phyloP scores from a whole-genome alignment of 2,888 invertebrate genomes.

The Graphium colonna region DNA sequence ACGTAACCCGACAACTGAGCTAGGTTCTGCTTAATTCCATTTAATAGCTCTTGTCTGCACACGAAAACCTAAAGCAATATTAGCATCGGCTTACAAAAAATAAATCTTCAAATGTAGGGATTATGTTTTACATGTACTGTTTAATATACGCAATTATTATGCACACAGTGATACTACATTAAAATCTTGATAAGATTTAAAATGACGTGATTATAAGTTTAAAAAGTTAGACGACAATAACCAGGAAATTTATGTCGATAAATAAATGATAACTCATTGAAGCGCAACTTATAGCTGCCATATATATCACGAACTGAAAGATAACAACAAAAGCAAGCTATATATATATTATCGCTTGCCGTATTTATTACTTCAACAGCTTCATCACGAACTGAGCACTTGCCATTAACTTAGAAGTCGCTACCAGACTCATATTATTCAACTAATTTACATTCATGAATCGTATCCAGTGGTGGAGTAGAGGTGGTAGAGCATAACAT shows the following conservation, averaged over 20 bases:
- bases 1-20: conserved; percentile 58
- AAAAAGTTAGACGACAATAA: too few relatives aligned
- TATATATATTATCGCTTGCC: not conserved
- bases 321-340: not conserved
- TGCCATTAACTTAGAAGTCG: not conserved
- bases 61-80: conserved; percentile 13
- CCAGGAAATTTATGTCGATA: too few relatives aligned
- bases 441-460: conserved; percentile 17
- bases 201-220: too few relatives aligned
- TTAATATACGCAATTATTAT: too few relatives aligned
- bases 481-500: too few relatives aligned
- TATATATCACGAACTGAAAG: not conserved
- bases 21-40: conserved; percentile 27
- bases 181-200: too few relatives aligned
- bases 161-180: too few relatives aligned
- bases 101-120: too few relatives aligned
- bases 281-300: not conserved
- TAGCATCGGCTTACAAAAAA: too few relatives aligned
- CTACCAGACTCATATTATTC: conserved; percentile 1
- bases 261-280: not conserved
- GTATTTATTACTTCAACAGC: not conserved
- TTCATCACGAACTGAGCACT: not conserved
- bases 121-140: too few relatives aligned
- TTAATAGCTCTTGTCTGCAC: conserved; percentile 19
- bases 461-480: not conserved